phyloP scores from a whole-genome alignment of 1,140 invertebrate genomes.

The Scylla paramamosain region DNA sequence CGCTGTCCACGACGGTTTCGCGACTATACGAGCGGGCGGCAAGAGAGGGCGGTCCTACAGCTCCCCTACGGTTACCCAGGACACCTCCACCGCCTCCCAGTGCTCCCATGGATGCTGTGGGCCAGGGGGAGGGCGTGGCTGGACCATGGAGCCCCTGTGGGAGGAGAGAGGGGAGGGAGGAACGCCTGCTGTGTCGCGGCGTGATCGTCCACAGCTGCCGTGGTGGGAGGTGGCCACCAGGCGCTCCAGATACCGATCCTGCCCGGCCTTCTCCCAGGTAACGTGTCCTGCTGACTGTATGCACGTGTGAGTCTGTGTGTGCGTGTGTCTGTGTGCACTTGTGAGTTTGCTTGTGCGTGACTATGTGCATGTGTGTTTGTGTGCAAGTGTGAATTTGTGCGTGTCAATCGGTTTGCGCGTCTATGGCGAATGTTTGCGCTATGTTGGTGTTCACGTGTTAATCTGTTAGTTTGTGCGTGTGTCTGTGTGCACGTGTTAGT shows the following conservation, averaged over 20 bases:
- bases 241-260: slow-evolving; percentile 71
- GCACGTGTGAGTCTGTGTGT: no score
- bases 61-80: slow-evolving; percentile 47
- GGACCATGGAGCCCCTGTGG: slow-evolving; percentile 74
- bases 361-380: no score
- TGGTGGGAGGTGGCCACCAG: slow-evolving; percentile 75
- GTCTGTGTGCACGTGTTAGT: no score
- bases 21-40: slow-evolving; percentile 64
- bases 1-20: slow-evolving; percentile 73
- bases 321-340: no score
- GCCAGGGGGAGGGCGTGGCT: slow-evolving; percentile 4
- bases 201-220: slow-evolving; percentile 67
- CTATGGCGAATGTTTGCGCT: no score
- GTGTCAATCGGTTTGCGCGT: no score
- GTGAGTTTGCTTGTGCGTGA: no score
- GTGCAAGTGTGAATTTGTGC: no score
- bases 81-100: background rate
- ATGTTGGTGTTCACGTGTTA: no score
- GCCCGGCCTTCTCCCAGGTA: slow-evolving; percentile 72
- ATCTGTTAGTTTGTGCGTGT: no score
- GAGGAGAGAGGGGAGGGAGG: slow-evolving; percentile 62
- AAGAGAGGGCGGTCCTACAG: slow-evolving; percentile 67
- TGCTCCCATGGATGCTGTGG: slow-evolving; percentile 67
- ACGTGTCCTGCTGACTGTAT: background rate
- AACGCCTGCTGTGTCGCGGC: background rate